Conservation (phyloP, 2,113 vertebrate species). For the Osmerus eperlanus region DNA sequence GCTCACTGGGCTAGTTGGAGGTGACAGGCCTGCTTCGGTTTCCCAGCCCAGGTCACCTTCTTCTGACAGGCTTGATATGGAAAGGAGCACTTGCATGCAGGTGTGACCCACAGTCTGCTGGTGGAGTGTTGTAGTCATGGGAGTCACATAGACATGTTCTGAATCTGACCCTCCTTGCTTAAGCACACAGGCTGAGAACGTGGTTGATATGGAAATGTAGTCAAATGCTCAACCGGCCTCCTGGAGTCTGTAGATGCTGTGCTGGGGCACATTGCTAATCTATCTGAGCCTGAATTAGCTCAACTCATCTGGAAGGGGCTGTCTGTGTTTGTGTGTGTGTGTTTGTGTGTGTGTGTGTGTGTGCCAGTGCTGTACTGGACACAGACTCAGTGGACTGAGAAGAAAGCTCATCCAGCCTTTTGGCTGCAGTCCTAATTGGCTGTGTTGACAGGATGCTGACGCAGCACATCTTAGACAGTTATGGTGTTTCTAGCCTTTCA, state of each 20-base stretch:
- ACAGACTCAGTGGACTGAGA: not conserved
- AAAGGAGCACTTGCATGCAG: constrained; percentile 34
- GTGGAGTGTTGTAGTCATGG: not conserved
- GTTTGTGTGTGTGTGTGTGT: not conserved
- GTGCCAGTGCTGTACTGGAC: not conserved
- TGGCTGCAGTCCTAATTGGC: constrained; percentile 6
- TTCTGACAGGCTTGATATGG: constrained; percentile 51
- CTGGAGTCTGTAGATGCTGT: not conserved
- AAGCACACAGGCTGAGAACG: constrained; percentile 19
- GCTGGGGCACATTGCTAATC: not conserved
- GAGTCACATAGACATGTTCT: too few species aligned
- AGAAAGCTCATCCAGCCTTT: constrained; percentile 1
- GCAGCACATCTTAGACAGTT: not conserved
- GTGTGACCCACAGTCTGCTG: not conserved
- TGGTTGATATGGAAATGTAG: constrained; percentile 60
- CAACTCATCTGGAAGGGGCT: not conserved
- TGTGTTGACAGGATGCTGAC: constrained; percentile 6
- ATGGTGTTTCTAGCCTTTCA: not conserved
- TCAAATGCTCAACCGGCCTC: constrained; percentile 59
- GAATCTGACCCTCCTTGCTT: too few species aligned
- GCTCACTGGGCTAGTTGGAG: constrained; percentile 16
- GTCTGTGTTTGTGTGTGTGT: not conserved
- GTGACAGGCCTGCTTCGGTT: constrained; percentile 34
- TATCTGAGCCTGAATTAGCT: too few species aligned
- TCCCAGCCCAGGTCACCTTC: constrained; percentile 45